Evolutionary conservation across 2,113 vertebrate genomes (phyloP), one percentile per base, ranked within the genome.

Genomic region (Nanorana parkeri): DNA sequence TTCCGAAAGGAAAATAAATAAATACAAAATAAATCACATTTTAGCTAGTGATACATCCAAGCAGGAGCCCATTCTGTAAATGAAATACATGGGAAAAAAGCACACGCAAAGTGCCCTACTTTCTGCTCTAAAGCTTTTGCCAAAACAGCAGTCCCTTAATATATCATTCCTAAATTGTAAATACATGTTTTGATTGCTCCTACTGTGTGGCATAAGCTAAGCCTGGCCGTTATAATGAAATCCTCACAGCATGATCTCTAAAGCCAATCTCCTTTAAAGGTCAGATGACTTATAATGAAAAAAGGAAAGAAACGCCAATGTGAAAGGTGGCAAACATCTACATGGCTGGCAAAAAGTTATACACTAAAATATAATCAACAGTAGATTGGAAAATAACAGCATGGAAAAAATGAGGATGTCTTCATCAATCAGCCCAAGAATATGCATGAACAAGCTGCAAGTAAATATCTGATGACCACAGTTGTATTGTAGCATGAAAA

Each of bases 121-220:
- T 78, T 52, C 11, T 66, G n/a, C 26, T 56, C 17, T 28, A 73
- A 56, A 16, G n/a, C 77, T 66, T 56, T 5, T 11, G 26, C n/a
- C 23, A 10, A 54, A 63, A 19, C 17, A 58, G 19, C 54, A n/a
- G 65, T 65, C 68, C 64, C 13, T 55, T 65, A 73, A 54, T 56
- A 81, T 73, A 65, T 81, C 41, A 63, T 73, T 73, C 55, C 60
- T 64, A 32, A n/a, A 54, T 21, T 61, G 21, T 54, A 54, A 81
- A 81, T 55, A 32, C 51, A 74, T 55, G 66, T 82, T 82, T 73
- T 75, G 69, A 82, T 75, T 75, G 54, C 80, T 58, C 61, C 47
- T 23, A 74, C 80, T 74, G 69, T 20, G 68, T 19, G 28, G 52
- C 72, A 41, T 81, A 72, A 56, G 64, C 78, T 72, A 63, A 66